A percentile compares a stretch with the other conserved stretches of the same genome.
Evolutionary conservation across 2,888 invertebrate genomes (phyloP).

Genomic region (Ferrisia virgata): DNA sequence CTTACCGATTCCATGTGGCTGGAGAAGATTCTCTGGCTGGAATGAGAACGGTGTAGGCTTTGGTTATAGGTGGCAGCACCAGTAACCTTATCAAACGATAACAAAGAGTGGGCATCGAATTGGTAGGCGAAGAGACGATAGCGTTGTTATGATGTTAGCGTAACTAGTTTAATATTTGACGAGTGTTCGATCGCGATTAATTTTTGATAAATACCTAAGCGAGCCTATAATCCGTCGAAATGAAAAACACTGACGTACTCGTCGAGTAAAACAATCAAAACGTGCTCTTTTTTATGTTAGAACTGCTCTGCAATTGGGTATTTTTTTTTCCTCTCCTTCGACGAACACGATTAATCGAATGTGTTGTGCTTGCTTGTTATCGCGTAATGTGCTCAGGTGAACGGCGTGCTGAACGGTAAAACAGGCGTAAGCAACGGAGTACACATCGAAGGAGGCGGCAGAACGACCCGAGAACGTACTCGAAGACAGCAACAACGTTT

Average conservation of each 20-base stretch:
- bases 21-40: neutral
- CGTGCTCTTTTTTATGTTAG: too few species aligned
- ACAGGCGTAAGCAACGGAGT: conserved; percentile 12
- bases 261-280: too few species aligned
- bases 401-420: conserved; percentile 35
- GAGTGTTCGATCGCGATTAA: neutral
- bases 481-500: conserved; percentile 35
- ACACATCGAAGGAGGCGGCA: conserved; percentile 27
- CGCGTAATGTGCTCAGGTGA: conserved; percentile 2
- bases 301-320: neutral
- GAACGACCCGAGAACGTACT: conserved; percentile 35
- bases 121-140: neutral
- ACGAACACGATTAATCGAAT: neutral
- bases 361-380: neutral
- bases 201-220: too few species aligned
- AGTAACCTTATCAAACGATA: neutral
- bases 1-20: neutral
- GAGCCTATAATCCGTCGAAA: too few species aligned
- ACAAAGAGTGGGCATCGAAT: neutral
- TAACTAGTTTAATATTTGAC: neutral
- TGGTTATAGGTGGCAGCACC: neutral
- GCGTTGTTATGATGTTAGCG: neutral
- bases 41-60: neutral
- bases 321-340: neutral
- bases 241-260: too few species aligned